These are phyloP conservation scores for Passer domesticus DNA, from an alignment of 2,113 vertebrate genomes.

Conservation along the genomic window DNA sequence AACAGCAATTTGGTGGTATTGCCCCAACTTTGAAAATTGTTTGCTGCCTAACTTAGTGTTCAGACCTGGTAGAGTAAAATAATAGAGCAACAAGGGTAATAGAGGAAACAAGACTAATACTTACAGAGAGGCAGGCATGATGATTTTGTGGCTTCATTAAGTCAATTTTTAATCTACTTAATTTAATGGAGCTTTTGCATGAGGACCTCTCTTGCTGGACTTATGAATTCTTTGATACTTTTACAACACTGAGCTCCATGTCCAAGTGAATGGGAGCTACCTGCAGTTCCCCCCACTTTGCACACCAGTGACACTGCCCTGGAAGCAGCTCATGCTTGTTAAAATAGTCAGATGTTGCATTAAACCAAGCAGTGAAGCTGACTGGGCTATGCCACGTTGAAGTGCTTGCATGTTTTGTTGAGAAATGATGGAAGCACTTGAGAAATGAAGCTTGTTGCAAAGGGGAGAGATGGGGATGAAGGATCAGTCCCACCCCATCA, in stretches of 20 bases:
- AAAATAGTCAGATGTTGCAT: background rate
- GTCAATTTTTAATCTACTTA: background rate
- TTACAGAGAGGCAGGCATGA: background rate
- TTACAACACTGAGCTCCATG: fast-evolving
- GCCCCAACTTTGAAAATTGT: background rate
- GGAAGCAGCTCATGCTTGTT: background rate
- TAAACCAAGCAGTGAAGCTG: background rate
- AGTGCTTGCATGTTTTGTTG: background rate
- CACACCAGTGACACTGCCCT: background rate
- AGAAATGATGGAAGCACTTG: background rate
- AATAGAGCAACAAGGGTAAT: background rate
- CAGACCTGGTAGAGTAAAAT: background rate
- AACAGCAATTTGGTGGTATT: background rate
- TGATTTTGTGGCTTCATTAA: background rate
- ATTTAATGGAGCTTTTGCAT: background rate
- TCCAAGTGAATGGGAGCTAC: background rate
- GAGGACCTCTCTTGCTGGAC: background rate
- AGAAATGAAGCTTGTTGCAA: background rate
- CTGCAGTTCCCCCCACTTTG: background rate
- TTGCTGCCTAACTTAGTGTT: background rate
- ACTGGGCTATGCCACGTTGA: background rate
- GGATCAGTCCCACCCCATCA: background rate
- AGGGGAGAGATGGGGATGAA: background rate
- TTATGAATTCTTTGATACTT: background rate
- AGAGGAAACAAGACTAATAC: background rate